Evolutionary conservation across 2,113 vertebrate genomes (phyloP).

Genomic region (Rhabdornis inornatus): DNA sequence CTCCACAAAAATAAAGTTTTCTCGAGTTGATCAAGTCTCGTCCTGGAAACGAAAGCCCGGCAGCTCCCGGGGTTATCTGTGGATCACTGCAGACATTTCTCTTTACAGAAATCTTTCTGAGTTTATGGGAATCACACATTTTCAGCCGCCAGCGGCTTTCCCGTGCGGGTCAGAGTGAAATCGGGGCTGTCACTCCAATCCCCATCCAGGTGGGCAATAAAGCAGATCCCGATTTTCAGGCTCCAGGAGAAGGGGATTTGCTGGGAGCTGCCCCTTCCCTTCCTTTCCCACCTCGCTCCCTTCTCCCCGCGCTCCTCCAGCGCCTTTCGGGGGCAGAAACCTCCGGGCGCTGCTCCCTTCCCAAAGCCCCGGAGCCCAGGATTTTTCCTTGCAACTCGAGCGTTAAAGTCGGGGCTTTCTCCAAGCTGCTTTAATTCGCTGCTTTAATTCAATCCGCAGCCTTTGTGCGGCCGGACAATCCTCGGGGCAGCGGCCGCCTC

Average conservation of each 20-base stretch:
- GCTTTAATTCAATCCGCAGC: neutral
- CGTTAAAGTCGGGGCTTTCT: neutral
- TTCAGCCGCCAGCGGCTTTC: neutral
- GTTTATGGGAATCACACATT: fast-evolving
- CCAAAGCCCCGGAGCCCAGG: fast-evolving
- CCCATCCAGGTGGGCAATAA: fast-evolving
- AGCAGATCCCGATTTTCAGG: fast-evolving
- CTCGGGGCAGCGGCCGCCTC: neutral
- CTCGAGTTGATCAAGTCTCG: too few species aligned
- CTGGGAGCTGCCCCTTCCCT: neutral
- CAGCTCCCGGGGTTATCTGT: neutral
- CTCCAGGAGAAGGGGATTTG: too few species aligned
- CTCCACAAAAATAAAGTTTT: neutral
- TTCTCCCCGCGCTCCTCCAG: neutral
- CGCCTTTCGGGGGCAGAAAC: neutral
- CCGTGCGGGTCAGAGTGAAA: fast-evolving
- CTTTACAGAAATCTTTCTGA: fast-evolving
- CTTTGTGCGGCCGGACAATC: neutral
- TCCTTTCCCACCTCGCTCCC: neutral
- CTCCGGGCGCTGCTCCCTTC: neutral
- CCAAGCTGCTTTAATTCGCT: neutral
- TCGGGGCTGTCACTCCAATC: fast-evolving
- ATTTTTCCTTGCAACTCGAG: neutral
- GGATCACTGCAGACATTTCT: fast-evolving
- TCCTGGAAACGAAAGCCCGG: fast-evolving